These are phyloP conservation scores for Hyla sarda DNA, from an alignment of 2,113 vertebrate genomes.

Conservation along the genomic window DNA sequence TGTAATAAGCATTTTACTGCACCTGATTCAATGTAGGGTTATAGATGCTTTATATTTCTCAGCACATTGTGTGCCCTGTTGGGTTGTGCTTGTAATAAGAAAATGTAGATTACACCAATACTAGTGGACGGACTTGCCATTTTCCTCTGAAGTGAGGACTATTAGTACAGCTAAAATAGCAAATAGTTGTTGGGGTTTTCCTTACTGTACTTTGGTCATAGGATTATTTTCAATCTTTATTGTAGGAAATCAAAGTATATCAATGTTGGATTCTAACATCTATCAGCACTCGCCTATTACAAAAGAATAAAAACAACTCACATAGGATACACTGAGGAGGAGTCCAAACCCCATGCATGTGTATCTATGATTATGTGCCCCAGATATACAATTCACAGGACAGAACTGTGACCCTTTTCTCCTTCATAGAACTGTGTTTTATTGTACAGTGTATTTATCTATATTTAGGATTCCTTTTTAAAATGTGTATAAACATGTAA, in stretches of 20 bases:
- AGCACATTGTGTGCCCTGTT: not conserved
- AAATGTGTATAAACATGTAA: not conserved
- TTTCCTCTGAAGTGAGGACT: too few species aligned
- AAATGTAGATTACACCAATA: too few species aligned
- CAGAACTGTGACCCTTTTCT: not conserved
- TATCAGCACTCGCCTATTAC: not conserved
- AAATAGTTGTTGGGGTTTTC: too few species aligned
- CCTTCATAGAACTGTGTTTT: not conserved
- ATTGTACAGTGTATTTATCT: slow-evolving; percentile 5
- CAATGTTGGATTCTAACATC: not conserved
- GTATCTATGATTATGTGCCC: not conserved
- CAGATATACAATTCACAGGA: not conserved
- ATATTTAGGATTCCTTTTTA: not conserved
- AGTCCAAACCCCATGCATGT: not conserved
- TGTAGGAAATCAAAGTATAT: not conserved
- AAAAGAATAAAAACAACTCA: not conserved
- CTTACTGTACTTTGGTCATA: too few species aligned
- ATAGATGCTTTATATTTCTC: not conserved
- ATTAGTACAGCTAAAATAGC: too few species aligned
- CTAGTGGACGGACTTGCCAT: too few species aligned
- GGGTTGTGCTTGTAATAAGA: not conserved
- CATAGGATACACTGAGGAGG: not conserved
- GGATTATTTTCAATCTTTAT: not conserved
- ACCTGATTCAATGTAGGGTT: not conserved
- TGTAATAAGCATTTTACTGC: not conserved